Evolutionary conservation across 1,140 invertebrate genomes (phyloP), one percentile per base, ranked within the genome.

Genomic region (Drosophila bipectinata): DNA sequence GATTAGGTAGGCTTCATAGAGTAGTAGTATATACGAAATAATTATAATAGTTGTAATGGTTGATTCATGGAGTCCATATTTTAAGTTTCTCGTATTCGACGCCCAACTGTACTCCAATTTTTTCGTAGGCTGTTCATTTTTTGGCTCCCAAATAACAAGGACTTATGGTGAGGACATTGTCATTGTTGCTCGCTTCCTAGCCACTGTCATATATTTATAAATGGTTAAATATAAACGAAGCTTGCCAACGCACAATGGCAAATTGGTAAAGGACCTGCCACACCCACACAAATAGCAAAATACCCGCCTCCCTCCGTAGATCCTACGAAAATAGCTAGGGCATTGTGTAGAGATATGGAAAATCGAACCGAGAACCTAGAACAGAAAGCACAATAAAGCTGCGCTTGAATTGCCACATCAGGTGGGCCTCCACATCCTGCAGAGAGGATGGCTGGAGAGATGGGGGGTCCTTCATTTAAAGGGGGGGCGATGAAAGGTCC

Each of bases 271-370:
- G 67, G 32, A 37, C 18, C 39, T 44, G 59, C 52, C 62, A 30
- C 49, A 24, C 59, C 49, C 59, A 21, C 51, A 10, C 8, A 5
- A 18, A 15, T 3, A 21, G 10, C 21, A 47, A 14, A 15, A 34
- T 30, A 9, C 14, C 51, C 51, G 32, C 30, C 18, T 8, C 18
- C 34, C 60, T n/a, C 53, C 14, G 63, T 26, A 57, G 57, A 45
- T 62, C 54, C 47, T 30, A 66, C 75, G 28, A 80, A 84, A 84
- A 84, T 69, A 55, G 63, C 68, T 32, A 32, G 44, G 57, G 68
- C 53, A 81, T 82, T 88, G 82, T 85, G 82, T 85, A 88, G 57
- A 85, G 82, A 87, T 87, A 87, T 85, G 82, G 83, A 85, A 85
- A 85, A 87, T 88, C 75, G 78, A 71, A 71, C 67, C 30, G 26